Evolutionary conservation across 1,140 invertebrate genomes (phyloP), one percentile per base, ranked within the genome.

Genomic region (Ips nitidus): DNA sequence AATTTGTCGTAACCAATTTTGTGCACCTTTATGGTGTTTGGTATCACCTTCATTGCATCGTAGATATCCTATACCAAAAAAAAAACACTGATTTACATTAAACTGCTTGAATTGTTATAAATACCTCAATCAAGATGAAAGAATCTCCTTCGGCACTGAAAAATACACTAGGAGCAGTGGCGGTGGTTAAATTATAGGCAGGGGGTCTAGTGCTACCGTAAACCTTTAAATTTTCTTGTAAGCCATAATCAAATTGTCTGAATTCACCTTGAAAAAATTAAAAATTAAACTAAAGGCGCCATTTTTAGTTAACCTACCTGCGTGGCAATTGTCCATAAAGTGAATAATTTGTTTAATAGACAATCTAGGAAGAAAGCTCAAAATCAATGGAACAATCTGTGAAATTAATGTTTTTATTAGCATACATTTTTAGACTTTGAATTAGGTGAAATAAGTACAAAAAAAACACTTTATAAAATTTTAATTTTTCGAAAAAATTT

Each of bases 181-280:
- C 41, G 2, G 57, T 47, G 4, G 66, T 40, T 7, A 68, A 42
- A 22, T 68, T 68, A 52, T 68, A 68, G 41, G n/a, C 4, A 2
- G 66, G 66, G 6, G 67, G 67, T 22, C 41, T 2, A 4, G 6
- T 36, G 41, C 63, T 47, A n/a, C 67, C 67, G 41, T 69, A 69
- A 4, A 56, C 3, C 43, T 56, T 2, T 42, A 57, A n/a, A 50
- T 69, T 69, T 56, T 69, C 56, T 40, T 62, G 56, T 1, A 42
- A 60, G 2, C 67, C 67, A 7, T 52, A 63, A 22, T 68, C 56
- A 39, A 41, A 61, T 52, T 59, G 39, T 3, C 43, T 42, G 2
- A 66, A 66, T 2, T 22, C 6, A n/a, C n/a, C 53, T 55, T 66
- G 37, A 57, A 66, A 57, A 43, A 7, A 36, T 37, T 37, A 55